phyloP scores from a whole-genome alignment of 2,113 vertebrate genomes.

The Corythornis cristatus region DNA sequence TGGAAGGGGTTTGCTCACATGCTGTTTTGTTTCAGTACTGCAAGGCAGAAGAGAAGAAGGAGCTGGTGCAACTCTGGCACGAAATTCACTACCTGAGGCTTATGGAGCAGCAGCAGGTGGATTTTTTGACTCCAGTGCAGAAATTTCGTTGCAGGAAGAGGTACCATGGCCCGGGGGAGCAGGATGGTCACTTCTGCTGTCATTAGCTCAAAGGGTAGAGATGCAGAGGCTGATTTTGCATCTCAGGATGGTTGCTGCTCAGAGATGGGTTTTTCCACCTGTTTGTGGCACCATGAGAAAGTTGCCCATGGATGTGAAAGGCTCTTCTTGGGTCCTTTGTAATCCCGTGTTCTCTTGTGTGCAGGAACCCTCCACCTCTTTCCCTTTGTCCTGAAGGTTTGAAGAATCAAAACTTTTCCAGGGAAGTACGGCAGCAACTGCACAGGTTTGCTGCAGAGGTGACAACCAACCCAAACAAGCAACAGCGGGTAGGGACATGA shows the following conservation, averaged over 20 bases:
- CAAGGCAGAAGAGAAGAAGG: slow-evolving; percentile 50
- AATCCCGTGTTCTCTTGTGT: not conserved
- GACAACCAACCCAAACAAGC: slow-evolving; percentile 62
- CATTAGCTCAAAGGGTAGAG: not conserved
- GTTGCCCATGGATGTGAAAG: not conserved
- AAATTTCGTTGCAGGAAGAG: slow-evolving; percentile 74
- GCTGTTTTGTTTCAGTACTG: slow-evolving; percentile 27
- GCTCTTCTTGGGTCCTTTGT: not conserved
- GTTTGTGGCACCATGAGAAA: not conserved
- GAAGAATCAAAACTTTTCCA: slow-evolving; percentile 59
- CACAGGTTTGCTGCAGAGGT: slow-evolving; percentile 53
- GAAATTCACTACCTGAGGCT: slow-evolving; percentile 64
- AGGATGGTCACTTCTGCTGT: not conserved
- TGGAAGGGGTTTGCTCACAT: not conserved
- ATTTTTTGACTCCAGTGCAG: slow-evolving; percentile 64
- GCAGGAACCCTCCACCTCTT: slow-evolving; percentile 72
- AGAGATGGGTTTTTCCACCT: not conserved
- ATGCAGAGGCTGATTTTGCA: not conserved
- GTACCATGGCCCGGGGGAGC: not conserved
- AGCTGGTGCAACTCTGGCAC: slow-evolving; percentile 74
- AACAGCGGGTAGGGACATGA: slow-evolving; percentile 52
- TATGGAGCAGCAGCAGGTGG: slow-evolving; percentile 24
- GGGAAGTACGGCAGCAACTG: slow-evolving; percentile 38
- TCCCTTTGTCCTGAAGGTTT: slow-evolving; percentile 64
- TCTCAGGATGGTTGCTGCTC: not conserved